Evolutionary conservation across 2,888 invertebrate species (phyloP).

Genomic region (Steinernema scapterisci): DNA sequence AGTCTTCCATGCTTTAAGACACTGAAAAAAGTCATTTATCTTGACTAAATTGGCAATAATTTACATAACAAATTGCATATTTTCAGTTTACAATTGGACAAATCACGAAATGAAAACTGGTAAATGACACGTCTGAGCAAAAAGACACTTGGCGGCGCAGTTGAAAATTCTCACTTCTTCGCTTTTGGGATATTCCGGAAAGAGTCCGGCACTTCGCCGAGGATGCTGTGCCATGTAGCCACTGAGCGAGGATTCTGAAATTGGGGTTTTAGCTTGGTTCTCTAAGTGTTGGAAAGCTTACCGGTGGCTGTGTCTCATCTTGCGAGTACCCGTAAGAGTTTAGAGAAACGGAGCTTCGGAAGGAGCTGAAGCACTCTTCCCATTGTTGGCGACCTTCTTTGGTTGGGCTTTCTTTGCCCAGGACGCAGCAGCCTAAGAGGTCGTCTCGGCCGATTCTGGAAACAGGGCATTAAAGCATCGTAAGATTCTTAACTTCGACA

Average conservation of each 20-base stretch:
- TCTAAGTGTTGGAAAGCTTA: background rate
- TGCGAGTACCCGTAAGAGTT: constrained; percentile 12
- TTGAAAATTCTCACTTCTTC: constrained; percentile 47
- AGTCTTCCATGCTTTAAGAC: no score
- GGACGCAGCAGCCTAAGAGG: constrained; percentile 78
- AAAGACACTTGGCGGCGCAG: background rate
- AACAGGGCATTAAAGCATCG: no score
- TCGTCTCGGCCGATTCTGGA: constrained; percentile 84
- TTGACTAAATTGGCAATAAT: background rate
- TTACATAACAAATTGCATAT: constrained; percentile 2
- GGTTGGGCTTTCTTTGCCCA: constrained; percentile 63
- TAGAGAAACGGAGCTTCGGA: constrained; percentile 16
- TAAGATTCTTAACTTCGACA: no score
- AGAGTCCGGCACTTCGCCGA: constrained; percentile 65
- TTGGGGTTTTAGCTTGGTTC: constrained; percentile 13
- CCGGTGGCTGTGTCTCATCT: constrained; percentile 15
- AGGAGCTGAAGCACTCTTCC: constrained; percentile 57
- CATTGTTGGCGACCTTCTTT: constrained; percentile 63
- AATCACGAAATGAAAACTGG: background rate
- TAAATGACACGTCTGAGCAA: constrained; percentile 29
- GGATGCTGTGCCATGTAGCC: constrained; percentile 65
- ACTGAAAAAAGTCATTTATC: no score
- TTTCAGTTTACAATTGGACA: background rate
- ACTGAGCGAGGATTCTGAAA: constrained; percentile 51
- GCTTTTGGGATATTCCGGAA: constrained; percentile 65